Evolutionary conservation across 2,888 invertebrate genomes (phyloP).

Genomic region (Nesidiocoris tenuis): DNA sequence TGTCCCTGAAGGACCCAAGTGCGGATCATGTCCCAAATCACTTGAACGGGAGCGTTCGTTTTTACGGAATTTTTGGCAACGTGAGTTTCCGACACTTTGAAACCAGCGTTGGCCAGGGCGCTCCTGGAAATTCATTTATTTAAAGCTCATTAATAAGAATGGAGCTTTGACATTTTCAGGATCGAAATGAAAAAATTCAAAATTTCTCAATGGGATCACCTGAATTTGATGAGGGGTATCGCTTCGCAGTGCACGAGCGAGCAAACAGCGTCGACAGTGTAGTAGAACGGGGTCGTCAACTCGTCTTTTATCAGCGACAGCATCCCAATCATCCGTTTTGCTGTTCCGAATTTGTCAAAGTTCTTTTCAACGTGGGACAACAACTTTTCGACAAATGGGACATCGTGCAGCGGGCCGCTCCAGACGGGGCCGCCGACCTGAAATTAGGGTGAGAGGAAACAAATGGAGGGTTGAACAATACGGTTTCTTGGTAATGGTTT

Average conservation of each 20-base stretch:
- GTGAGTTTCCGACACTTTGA: constrained; percentile 89
- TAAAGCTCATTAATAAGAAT: too few relatives aligned
- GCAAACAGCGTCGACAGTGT: constrained; percentile 75
- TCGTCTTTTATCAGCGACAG: constrained; percentile 81
- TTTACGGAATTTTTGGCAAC: constrained; percentile 84
- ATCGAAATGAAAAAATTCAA: not conserved
- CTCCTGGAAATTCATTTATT: constrained; percentile 76
- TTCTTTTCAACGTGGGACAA: constrained; percentile 55
- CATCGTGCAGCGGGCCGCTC: constrained; percentile 81
- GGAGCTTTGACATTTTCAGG: not conserved
- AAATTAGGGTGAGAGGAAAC: constrained; percentile 44
- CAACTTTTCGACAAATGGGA: constrained; percentile 71
- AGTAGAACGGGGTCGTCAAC: constrained; percentile 85
- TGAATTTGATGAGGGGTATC: constrained; percentile 68
- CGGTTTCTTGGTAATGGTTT: not conserved
- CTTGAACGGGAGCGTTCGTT: constrained; percentile 80
- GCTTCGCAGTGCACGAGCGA: constrained; percentile 69
- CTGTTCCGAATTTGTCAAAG: constrained; percentile 64
- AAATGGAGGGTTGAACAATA: not conserved
- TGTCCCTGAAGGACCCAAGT: constrained; percentile 69
- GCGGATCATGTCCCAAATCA: constrained; percentile 91
- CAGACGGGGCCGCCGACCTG: constrained; percentile 94
- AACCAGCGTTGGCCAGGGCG: constrained; percentile 84
- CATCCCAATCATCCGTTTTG: constrained; percentile 72
- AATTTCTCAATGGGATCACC: too few relatives aligned